phyloP scores from a whole-genome alignment of 2,113 vertebrate species.

The Clinocottus analis region DNA sequence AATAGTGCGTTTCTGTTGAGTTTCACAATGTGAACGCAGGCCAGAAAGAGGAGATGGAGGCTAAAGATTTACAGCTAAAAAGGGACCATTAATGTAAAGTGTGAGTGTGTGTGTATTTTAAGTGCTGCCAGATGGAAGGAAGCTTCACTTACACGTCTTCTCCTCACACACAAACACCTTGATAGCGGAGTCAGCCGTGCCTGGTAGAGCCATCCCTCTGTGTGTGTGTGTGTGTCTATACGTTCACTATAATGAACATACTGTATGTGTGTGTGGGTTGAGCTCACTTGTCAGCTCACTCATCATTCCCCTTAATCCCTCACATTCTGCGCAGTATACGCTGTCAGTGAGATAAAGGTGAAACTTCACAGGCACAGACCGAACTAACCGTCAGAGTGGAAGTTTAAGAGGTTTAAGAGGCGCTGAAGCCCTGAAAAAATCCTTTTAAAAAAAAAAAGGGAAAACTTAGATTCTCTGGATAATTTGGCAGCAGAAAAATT shows the following conservation, averaged over 20 bases:
- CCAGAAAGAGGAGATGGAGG: constrained; percentile 19
- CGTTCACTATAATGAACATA: not conserved
- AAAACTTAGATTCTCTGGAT: not conserved
- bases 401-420: too few relatives aligned
- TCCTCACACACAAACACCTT: constrained; percentile 41
- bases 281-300: not conserved
- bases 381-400: not conserved
- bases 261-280: not conserved
- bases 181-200: constrained; percentile 53
- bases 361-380: not conserved
- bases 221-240: not conserved
- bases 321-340: not conserved
- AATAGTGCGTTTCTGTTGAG: too few relatives aligned
- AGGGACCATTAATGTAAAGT: constrained; percentile 13
- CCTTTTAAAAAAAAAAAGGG: not conserved
- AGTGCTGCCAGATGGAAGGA: constrained; percentile 62
- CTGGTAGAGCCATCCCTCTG: constrained; percentile 70
- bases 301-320: not conserved
- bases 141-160: constrained; percentile 21
- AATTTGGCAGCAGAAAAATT: not conserved
- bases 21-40: too few relatives aligned
- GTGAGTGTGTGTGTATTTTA: constrained; percentile 41
- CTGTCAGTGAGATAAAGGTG: not conserved
- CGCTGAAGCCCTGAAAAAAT: not conserved
- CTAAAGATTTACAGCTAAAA: constrained; percentile 32